Percentiles rank a stretch among this genome's conserved stretches.
These are phyloP conservation scores for Pimephales promelas DNA, from an alignment of 2,113 vertebrate genomes.

Conservation along the genomic window DNA sequence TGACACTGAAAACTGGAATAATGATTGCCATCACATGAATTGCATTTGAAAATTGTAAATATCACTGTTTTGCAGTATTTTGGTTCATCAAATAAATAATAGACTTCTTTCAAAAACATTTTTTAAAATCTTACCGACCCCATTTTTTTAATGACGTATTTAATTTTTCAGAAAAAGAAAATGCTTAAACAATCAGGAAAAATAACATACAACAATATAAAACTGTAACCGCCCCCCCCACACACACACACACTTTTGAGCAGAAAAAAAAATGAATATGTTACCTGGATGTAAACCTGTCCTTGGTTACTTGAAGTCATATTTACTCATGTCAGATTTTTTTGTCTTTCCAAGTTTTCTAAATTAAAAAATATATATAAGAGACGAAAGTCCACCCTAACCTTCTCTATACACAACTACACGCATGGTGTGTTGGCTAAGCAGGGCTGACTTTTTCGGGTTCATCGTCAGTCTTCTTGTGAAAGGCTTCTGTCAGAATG, in stretches of 20 bases:
- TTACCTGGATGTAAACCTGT: conserved; percentile 40
- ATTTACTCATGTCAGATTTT: neutral
- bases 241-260: no score
- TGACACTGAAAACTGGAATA: neutral
- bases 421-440: conserved; percentile 12
- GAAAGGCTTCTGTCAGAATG: conserved; percentile 59
- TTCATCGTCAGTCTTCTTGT: conserved; percentile 49
- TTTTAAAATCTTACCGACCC: neutral
- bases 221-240: no score
- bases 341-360: neutral
- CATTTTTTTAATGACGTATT: neutral
- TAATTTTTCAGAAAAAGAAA: neutral
- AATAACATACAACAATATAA: neutral
- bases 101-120: neutral
- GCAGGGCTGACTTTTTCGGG: conserved; percentile 46
- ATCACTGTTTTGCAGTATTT: neutral
- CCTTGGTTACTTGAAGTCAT: neutral
- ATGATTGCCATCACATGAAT: neutral
- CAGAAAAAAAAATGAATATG: neutral
- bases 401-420: neutral
- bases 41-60: neutral
- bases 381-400: neutral
- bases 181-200: neutral
- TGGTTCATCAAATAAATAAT: no score
- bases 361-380: neutral